phyloP scores from a whole-genome alignment of 2,797 vertebrate genomes.

The Nannoperca australis region DNA sequence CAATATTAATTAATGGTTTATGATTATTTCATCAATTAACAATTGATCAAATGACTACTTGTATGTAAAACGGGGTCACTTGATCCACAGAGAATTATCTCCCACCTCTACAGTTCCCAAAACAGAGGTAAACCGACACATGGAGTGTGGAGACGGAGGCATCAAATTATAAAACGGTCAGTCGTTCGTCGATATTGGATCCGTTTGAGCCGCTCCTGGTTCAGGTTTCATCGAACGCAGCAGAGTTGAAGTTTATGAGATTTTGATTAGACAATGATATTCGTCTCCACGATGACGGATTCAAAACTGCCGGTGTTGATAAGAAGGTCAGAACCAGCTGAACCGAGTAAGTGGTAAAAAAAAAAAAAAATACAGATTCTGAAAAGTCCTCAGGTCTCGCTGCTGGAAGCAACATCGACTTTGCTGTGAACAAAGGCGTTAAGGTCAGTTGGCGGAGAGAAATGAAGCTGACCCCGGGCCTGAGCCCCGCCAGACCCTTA shows the following conservation, averaged over 20 bases:
- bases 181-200: background rate
- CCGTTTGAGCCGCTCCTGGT: background rate
- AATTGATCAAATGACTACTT: background rate
- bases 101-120: background rate
- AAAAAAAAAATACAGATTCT: background rate
- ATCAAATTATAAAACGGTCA: background rate
- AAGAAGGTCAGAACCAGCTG: constrained; percentile 28
- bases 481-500: constrained; percentile 51
- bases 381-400: background rate
- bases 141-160: background rate
- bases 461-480: constrained; percentile 56
- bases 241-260: background rate
- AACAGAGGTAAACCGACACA: background rate
- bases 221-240: background rate
- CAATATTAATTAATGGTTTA: background rate
- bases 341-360: background rate
- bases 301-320: constrained; percentile 20
- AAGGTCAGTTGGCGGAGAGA: constrained; percentile 33
- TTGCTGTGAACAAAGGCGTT: constrained; percentile 37
- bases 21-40: background rate
- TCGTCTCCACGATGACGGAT: background rate
- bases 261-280: constrained; percentile 14
- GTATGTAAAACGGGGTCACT: background rate
- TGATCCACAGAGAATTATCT: background rate
- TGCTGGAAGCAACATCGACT: constrained; percentile 17